phyloP scores from a whole-genome alignment of 2,888 invertebrate species.

The Chymomyza caudatula region DNA sequence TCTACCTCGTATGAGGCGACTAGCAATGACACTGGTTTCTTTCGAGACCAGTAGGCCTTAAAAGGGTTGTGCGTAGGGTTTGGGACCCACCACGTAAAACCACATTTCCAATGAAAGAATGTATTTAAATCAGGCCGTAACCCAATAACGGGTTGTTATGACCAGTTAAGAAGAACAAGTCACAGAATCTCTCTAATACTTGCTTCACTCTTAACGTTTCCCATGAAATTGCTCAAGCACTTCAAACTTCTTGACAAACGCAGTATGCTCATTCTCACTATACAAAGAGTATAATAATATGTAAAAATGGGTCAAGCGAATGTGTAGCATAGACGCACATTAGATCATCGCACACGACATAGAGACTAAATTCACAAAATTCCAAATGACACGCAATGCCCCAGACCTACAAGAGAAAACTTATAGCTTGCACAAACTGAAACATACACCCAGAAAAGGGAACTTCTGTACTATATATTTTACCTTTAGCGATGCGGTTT shows the following conservation, averaged over 20 bases:
- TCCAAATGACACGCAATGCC: constrained; percentile 1
- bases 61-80: too few relatives aligned
- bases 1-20: too few relatives aligned
- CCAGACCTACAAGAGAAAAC: not conserved
- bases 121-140: too few relatives aligned
- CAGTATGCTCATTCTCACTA: not conserved
- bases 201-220: too few relatives aligned
- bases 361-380: not conserved
- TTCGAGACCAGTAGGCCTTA: too few relatives aligned
- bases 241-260: not conserved
- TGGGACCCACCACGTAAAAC: too few relatives aligned
- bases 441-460: not conserved
- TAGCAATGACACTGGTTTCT: too few relatives aligned
- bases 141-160: too few relatives aligned
- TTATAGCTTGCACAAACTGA: not conserved
- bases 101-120: too few relatives aligned
- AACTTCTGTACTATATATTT: not conserved
- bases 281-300: not conserved
- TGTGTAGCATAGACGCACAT: not conserved
- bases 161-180: too few relatives aligned
- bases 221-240: too few relatives aligned
- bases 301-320: not conserved
- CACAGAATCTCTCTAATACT: too few relatives aligned
- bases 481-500: not conserved
- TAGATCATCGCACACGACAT: constrained; percentile 1